These are phyloP conservation scores for Climacteris rufus DNA, from an alignment of 2,113 vertebrate species.

Conservation along the genomic window DNA sequence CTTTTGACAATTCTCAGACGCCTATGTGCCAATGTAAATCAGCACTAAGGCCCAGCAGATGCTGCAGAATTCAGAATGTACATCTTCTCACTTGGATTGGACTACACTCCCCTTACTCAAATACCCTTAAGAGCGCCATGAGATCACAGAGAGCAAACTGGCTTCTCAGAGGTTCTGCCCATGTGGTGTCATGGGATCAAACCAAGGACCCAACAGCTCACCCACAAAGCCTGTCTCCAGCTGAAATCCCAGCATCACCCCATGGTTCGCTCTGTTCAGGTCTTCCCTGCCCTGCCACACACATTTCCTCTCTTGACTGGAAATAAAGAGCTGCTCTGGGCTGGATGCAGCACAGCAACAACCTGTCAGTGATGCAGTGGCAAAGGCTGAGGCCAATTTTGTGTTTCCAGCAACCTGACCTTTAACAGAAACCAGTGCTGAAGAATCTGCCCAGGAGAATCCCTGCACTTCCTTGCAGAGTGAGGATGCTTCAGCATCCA, in stretches of 20 bases:
- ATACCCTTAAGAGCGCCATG: background rate
- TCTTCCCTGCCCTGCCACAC: background rate
- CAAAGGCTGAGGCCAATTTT: background rate
- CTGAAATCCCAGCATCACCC: background rate
- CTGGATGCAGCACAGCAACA: background rate
- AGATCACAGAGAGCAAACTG: background rate
- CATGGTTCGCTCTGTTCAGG: rapidly evolving
- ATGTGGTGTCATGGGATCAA: background rate
- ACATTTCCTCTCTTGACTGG: background rate
- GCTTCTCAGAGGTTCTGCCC: background rate
- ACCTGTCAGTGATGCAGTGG: background rate
- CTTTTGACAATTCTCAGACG: background rate
- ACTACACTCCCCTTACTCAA: too few species aligned
- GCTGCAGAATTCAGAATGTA: background rate
- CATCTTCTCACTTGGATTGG: rapidly evolving
- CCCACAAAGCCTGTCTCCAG: rapidly evolving
- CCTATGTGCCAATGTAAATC: background rate
- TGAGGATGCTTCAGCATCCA: background rate
- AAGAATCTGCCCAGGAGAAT: background rate
- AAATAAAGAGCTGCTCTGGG: background rate
- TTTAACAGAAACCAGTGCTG: background rate
- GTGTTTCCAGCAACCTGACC: background rate
- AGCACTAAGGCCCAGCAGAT: background rate
- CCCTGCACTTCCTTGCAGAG: background rate
- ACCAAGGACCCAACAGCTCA: background rate